Percentiles rank a stretch among this genome's conserved stretches.
Conservation (phyloP, 2,888 invertebrate species). For the Drosophila limbata region DNA sequence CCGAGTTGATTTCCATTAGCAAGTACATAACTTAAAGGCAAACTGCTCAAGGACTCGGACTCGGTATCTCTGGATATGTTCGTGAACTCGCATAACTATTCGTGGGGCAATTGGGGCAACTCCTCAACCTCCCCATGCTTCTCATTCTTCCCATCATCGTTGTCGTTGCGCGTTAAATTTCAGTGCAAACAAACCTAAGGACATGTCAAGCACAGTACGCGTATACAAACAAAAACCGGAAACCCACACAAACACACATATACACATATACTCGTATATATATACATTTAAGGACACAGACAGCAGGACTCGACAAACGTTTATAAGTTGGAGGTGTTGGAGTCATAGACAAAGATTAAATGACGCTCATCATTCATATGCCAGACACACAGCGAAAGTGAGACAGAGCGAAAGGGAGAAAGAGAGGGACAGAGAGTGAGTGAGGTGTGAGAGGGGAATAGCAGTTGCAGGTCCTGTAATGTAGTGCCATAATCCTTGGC, state of each 20-base stretch:
- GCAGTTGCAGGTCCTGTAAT: conserved; percentile 60
- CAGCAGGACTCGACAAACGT: conserved; percentile 45
- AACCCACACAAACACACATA: conserved; percentile 27
- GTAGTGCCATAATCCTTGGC: conserved; percentile 79
- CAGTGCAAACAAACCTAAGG: conserved; percentile 75
- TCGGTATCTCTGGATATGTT: conserved; percentile 12
- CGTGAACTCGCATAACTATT: conserved; percentile 54
- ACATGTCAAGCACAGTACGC: conserved; percentile 76
- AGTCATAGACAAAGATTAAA: conserved; percentile 79
- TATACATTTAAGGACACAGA: conserved; percentile 17
- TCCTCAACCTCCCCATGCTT: background rate
- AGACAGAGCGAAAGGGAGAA: background rate
- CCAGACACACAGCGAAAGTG: conserved; percentile 35
- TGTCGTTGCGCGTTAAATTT: conserved; percentile 65
- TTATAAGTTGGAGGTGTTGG: conserved; percentile 68
- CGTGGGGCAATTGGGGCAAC: conserved; percentile 48
- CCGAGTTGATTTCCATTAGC: conserved; percentile 63
- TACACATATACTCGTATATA: conserved; percentile 20
- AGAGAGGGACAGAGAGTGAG: background rate
- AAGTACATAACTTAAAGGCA: conserved; percentile 76
- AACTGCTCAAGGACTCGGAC: conserved; percentile 45
- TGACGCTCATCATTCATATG: conserved; percentile 79
- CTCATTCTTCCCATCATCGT: conserved; percentile 3
- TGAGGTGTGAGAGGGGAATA: no score
- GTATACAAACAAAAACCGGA: conserved; percentile 62